Conservation (phyloP, 2,888 invertebrate genomes). For the Oxycera nigricornis region DNA sequence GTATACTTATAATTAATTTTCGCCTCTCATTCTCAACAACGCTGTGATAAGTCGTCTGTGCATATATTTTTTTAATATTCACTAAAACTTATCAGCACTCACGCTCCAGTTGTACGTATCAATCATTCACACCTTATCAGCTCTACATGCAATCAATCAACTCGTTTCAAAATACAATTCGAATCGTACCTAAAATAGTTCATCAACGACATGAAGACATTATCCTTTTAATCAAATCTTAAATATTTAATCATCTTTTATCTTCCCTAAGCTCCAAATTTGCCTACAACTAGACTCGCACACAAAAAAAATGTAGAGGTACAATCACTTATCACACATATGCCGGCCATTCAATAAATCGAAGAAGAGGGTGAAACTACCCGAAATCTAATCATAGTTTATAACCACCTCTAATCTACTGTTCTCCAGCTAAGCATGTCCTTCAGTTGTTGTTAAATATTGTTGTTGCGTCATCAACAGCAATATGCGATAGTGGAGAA, state of each 20-base stretch:
- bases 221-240: constrained; percentile 35
- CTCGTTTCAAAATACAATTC: neutral
- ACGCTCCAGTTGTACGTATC: neutral
- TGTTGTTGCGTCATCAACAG: neutral
- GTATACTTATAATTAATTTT: too few relatives aligned
- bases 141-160: constrained; percentile 1
- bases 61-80: too few relatives aligned
- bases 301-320: neutral
- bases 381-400: constrained; percentile 22
- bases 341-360: constrained; percentile 19
- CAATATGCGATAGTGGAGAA: neutral
- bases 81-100: neutral
- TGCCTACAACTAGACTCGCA: neutral
- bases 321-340: constrained; percentile 8
- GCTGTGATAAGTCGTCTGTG: too few relatives aligned
- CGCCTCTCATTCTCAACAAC: too few relatives aligned
- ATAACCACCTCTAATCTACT: constrained; percentile 24
- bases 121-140: neutral
- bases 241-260: constrained; percentile 39
- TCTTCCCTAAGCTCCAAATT: constrained; percentile 28
- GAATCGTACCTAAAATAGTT: neutral
- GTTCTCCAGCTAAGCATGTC: neutral
- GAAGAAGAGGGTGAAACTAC: constrained; percentile 14
- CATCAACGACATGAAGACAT: constrained; percentile 9
- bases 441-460: neutral